Conservation (phyloP, 1,140 invertebrate species). For the Eumeta japonica region DNA sequence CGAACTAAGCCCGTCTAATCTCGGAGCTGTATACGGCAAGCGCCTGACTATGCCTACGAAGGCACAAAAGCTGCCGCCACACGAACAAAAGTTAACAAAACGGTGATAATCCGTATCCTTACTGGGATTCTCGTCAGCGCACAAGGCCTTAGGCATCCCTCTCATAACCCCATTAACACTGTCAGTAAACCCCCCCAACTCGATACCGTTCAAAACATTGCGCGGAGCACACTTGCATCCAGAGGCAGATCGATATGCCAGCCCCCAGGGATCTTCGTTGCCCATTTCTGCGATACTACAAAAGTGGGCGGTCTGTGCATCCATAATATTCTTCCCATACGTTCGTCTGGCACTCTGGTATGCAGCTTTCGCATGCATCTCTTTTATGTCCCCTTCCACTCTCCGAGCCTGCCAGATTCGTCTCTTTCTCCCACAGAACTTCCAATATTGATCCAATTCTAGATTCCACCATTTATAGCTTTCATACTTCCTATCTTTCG, state of each 20-base stretch:
- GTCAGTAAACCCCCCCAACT: slow-evolving; percentile 1
- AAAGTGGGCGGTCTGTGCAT: slow-evolving; percentile 4
- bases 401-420: slow-evolving; percentile 13
- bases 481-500: not conserved
- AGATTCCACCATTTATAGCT: slow-evolving; percentile 21
- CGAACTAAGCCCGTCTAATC: too few relatives aligned
- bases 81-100: too few relatives aligned
- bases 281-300: slow-evolving; percentile 2
- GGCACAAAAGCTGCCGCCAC: too few relatives aligned
- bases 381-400: slow-evolving; percentile 4
- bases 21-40: too few relatives aligned
- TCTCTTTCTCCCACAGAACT: slow-evolving; percentile 4
- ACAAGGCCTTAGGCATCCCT: slow-evolving; percentile 2
- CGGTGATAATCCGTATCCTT: too few relatives aligned
- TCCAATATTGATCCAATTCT: slow-evolving; percentile 11
- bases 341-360: slow-evolving; percentile 4
- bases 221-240: slow-evolving; percentile 3
- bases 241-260: slow-evolving; percentile 4
- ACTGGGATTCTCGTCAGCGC: slow-evolving; percentile 7
- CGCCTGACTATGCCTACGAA: too few relatives aligned
- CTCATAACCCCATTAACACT: not conserved
- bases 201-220: slow-evolving; percentile 4
- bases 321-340: slow-evolving; percentile 9
- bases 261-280: slow-evolving; percentile 8
- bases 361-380: not conserved